Evolutionary conservation across 2,113 vertebrate genomes (phyloP), one percentile per base, ranked within the genome.

Genomic region (Vidua chalybeata): DNA sequence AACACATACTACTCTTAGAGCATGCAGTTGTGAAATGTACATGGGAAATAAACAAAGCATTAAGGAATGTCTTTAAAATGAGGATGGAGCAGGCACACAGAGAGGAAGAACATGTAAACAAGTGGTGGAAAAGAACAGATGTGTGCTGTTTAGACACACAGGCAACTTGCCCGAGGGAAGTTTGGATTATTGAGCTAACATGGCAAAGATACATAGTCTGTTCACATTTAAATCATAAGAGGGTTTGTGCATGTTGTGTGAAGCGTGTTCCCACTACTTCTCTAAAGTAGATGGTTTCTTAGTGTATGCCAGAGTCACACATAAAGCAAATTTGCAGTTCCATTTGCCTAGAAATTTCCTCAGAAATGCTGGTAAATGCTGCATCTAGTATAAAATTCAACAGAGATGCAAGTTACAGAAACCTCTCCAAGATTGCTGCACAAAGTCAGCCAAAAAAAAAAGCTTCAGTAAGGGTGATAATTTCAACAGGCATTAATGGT

Each of bases 81-180:
- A 92, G 35, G 37, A 73, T 62, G 67, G 30, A 71, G 67, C 45
- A 46, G 66, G 69, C 84, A 91, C 77, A 61, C 22, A 48, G 52
- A 68, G 75, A 85, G 45, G 91, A 96, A 84, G 92, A 78, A 79
- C 74, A 91, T 69, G 74, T 93, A 95, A 96, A 94, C 88, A 95
- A 92, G 81, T 64, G 64, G 62, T 87, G 94, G 93, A 69, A 94
- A 85, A 89, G 95, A 96, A 66, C 96, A 96, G 96, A 94, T 96
- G 96, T 87, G 72, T 88, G 77, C 89, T 92, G 69, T 87, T 96
- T 58, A 86, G 90, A 87, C 71, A 86, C 87, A 87, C 68, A 87
- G 91, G 87, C 94, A 90, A 45, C 62, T 89, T 2, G 89, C 95
- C 94, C 0, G 20, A 85, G 92, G 92, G 92, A 94, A 84, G 67